Base-by-base conservation (phyloP, 1,140 invertebrate genomes). In the Brachionus angularis region DNA sequence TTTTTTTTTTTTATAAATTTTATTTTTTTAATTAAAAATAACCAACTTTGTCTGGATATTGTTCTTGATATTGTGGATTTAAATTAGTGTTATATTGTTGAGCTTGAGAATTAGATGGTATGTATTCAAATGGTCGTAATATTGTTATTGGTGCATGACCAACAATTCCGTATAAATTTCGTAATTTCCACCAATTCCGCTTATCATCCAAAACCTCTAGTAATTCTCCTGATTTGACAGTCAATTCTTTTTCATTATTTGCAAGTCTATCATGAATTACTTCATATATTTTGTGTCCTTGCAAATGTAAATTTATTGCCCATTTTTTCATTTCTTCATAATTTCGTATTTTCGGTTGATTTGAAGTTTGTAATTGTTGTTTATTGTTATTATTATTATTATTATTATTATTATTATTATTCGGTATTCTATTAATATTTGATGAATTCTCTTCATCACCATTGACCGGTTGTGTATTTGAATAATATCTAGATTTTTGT, bases 311-410 rank as follows among this genome's bases (percentile, higher is more conserved):
- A 3, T 58, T 21, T 4, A 1, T 23, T 14, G 53, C 53, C 53
- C 53, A 58, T 58, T 39, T 58, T 58, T 58, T 58, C 53, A 58
- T 58, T 58, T 58, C 18, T 5, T 58, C 53, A 39, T 25, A 58
- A 58, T 58, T 39, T 39, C 36, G 34, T 21, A 39, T 42, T 1
- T 18, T 5, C 1, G 29, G 14, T 3, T 29, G 18, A 2, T 34
- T 14, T 5, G 53, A 34, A 14, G 53, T n/a, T n/a, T n/a, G n/a
- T 42, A 14, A 33, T n/a, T 34, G 14, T 8, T 27, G n/a, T 29
- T 12, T 16, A 33, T 8, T 55, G 3, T 55, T 34, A 10, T 39
- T 33, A 5, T n/a, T n/a, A n/a, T n/a, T n/a, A n/a, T n/a, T n/a
- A n/a, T n/a, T n/a, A n/a, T n/a, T n/a, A n/a, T n/a, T n/a, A n/a